Evolutionary conservation across 2,113 vertebrate genomes (phyloP).

Genomic region (Strigops habroptila): DNA sequence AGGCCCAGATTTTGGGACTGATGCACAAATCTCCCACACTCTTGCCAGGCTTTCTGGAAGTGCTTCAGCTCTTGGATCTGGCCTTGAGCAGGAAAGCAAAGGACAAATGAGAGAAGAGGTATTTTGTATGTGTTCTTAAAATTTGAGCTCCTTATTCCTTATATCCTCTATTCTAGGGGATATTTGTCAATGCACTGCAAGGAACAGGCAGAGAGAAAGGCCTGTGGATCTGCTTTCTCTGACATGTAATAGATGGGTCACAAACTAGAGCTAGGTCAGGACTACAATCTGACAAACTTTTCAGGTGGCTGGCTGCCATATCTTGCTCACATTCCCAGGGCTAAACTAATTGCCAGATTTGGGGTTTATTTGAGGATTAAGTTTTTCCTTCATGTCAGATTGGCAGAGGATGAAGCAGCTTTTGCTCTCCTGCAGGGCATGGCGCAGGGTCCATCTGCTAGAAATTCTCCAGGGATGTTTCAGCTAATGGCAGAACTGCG

Average conservation of each 20-base stretch:
- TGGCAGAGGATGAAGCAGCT: background rate
- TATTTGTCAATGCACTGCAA: background rate
- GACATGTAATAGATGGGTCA: background rate
- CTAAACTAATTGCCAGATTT: background rate
- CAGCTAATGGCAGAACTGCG: background rate
- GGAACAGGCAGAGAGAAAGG: background rate
- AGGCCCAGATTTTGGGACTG: background rate
- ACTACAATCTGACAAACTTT: background rate
- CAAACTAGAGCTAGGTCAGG: background rate
- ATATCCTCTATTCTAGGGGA: background rate
- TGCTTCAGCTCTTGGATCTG: background rate
- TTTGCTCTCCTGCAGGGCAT: background rate
- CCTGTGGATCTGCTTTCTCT: background rate
- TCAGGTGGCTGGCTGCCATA: background rate
- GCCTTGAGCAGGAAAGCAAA: background rate
- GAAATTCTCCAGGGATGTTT: background rate
- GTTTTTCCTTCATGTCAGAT: background rate
- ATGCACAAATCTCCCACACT: background rate
- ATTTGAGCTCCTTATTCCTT: background rate
- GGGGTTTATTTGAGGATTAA: slow-evolving; percentile 3
- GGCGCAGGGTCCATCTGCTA: background rate
- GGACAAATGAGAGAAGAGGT: background rate
- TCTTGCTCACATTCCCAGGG: background rate
- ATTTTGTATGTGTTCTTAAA: background rate
- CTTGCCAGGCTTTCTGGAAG: background rate